Evolutionary conservation across 2,888 invertebrate genomes (phyloP).

Genomic region (Noctua pronuba): DNA sequence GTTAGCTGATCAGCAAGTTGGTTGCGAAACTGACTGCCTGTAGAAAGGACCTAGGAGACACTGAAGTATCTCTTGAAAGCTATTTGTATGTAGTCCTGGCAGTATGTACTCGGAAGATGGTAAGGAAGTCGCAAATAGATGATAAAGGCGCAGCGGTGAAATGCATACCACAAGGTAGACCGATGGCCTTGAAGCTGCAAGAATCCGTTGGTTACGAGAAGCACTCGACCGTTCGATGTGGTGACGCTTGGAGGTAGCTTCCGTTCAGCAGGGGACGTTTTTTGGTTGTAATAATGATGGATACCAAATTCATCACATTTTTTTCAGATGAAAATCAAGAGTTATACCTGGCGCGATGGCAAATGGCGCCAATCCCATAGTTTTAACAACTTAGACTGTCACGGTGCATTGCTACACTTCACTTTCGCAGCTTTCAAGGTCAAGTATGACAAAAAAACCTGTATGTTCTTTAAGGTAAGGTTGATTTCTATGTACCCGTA

Average conservation of each 20-base stretch:
- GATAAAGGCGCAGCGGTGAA: not conserved
- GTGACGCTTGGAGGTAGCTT: not conserved
- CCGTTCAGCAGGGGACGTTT: not conserved
- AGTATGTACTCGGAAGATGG: not conserved
- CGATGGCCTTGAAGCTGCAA: not conserved
- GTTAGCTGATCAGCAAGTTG: not conserved
- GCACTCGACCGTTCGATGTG: not conserved
- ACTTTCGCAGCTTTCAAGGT: slow-evolving; percentile 19
- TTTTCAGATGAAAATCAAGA: slow-evolving; percentile 51
- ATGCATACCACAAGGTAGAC: not conserved
- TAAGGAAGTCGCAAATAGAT: not conserved
- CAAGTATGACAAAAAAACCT: slow-evolving; percentile 57
- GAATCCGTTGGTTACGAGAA: not conserved
- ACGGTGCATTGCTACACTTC: slow-evolving; percentile 41
- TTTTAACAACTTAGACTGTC: slow-evolving; percentile 62
- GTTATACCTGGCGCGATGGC: slow-evolving; percentile 35
- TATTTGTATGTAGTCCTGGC: not conserved
- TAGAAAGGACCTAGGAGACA: not conserved
- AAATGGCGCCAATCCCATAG: slow-evolving; percentile 48
- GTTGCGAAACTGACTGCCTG: not conserved
- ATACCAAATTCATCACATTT: not conserved
- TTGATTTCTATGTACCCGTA: not conserved
- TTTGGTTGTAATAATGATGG: not conserved
- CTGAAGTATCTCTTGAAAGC: not conserved
- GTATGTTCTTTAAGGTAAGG: slow-evolving; percentile 54